Base-by-base conservation (phyloP, 2,888 invertebrate species). In the Antheraea assamensis region DNA sequence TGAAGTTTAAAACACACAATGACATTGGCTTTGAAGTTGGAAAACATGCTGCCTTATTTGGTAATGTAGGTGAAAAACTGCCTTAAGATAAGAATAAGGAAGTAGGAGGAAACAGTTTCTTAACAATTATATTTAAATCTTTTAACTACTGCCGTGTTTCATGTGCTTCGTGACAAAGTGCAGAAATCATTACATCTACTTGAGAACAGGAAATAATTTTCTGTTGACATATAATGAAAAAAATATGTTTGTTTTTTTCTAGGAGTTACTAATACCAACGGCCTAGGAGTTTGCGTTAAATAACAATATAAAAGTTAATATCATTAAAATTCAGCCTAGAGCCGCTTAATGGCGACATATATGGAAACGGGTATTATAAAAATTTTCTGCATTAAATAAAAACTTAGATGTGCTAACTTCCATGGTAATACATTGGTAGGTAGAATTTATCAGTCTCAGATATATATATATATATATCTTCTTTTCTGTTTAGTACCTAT, bases 1-100 rank as follows among this genome's bases (percentile, higher is more conserved):
- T 80, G 82, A 78, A 77, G 78, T 76, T 81, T n/a, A n/a, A 81
- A 76, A 78, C 78, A 73, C 73, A 75, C 74, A 74, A 66, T 73
- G 75, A 76, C 75, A 75, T 73, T 76, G 71, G 72, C 74, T 30
- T 61, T 74, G 70, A 77, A 55, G 71, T 74, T 72, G 71, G 71
- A 72, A 71, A 73, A 71, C 64, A 31, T 71, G n/a, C 27, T 31
- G 8, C 35, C 68, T 68, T 35, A 68, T 68, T 68, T 68, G 68
- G 68, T 68, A 31, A 68, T 64, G 58, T 24, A 24, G 58, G 24
- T 58, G 58, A 58, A 58, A 58, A n/a, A 58, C 10, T 7, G 24
- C 24, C 3, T n/a, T 24, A 58, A 24, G 58, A 58, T 24, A 58
- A 24, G 3, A 58, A 13, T 58, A 58, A 24, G 58, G 58, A 64